Conservation (phyloP, 2,113 vertebrate genomes). For the Notarius quadriscutis region DNA sequence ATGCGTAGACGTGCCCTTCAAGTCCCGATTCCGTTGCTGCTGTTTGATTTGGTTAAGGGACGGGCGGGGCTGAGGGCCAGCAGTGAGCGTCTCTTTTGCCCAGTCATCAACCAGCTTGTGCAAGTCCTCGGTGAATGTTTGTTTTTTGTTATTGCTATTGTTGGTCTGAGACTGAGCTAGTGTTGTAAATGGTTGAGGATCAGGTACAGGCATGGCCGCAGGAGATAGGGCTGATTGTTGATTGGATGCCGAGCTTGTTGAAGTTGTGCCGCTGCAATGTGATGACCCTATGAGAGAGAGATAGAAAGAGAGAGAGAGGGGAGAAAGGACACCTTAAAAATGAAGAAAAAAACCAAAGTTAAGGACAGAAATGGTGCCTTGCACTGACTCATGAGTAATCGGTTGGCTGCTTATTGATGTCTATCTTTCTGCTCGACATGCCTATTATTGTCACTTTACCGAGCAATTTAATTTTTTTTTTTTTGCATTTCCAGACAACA, state of each 20-base stretch:
- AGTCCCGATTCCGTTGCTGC: constrained; percentile 39
- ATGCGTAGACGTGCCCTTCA: constrained; percentile 33
- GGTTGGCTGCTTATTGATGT: constrained; percentile 32
- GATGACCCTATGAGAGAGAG: constrained; percentile 75
- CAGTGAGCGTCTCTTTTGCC: constrained; percentile 84
- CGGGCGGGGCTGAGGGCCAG: constrained; percentile 58
- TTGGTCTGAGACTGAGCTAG: constrained; percentile 87
- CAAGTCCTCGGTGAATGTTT: constrained; percentile 86
- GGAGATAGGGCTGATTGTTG: constrained; percentile 38
- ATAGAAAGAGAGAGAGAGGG: neutral
- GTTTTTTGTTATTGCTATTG: constrained; percentile 93
- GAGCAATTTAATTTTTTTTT: constrained; percentile 6
- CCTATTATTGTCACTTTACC: neutral
- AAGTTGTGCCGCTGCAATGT: constrained; percentile 59
- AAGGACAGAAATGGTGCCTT: neutral
- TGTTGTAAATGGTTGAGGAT: constrained; percentile 73
- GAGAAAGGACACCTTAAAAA: neutral
- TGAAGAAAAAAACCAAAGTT: neutral
- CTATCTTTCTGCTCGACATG: neutral
- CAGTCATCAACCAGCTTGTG: constrained; percentile 95
- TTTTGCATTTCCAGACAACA: constrained; percentile 43
- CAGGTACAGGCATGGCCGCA: constrained; percentile 51
- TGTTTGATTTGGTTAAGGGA: constrained; percentile 63
- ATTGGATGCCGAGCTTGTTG: constrained; percentile 66
- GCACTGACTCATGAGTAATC: neutral